phyloP scores from a whole-genome alignment of 2,797 vertebrate species.

The Tenualosa ilisha region DNA sequence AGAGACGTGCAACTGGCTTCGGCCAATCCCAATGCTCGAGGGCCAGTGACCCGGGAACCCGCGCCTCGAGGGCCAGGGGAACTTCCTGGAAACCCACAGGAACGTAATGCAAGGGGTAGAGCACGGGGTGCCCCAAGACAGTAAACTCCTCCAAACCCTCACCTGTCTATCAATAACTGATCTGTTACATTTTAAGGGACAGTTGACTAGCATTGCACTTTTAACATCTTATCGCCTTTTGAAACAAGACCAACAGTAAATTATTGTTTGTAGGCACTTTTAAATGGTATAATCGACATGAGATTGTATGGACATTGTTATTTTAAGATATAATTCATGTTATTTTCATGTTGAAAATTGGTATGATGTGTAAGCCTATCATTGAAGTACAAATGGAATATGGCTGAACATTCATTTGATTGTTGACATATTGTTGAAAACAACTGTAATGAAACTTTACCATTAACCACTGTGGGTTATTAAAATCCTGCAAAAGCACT shows the following conservation, averaged over 20 bases:
- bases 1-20: constrained; percentile 64
- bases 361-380: background rate
- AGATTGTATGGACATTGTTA: background rate
- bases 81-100: constrained; percentile 32
- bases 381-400: background rate
- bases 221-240: background rate
- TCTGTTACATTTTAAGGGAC: background rate
- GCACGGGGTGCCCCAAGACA: constrained; percentile 58
- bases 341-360: constrained; percentile 8
- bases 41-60: constrained; percentile 64
- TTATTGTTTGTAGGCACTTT: background rate
- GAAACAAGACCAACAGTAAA: background rate
- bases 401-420: background rate
- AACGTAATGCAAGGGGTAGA: constrained; percentile 36
- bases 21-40: constrained; percentile 59
- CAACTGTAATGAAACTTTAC: background rate
- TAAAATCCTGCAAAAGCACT: background rate
- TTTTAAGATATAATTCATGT: background rate
- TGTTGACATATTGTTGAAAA: constrained; percentile 18
- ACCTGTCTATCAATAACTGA: background rate
- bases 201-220: background rate
- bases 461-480: background rate
- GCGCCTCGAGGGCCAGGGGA: constrained; percentile 55
- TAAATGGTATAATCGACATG: background rate
- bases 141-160: constrained; percentile 18